phyloP scores from a whole-genome alignment of 2,888 invertebrate species.

The Cataglyphis albicans region DNA sequence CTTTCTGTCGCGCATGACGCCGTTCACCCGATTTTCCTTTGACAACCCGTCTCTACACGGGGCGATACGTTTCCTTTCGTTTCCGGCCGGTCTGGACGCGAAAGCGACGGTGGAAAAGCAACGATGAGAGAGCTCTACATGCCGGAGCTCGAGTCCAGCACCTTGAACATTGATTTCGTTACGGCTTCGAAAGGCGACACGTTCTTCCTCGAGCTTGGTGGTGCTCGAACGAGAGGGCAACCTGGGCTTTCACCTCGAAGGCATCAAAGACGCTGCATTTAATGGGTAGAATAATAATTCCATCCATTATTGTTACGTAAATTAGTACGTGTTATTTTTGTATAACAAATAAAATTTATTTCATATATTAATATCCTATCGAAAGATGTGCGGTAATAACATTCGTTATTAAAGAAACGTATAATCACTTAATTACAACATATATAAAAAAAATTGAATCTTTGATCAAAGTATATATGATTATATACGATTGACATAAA shows the following conservation, averaged over 20 bases:
- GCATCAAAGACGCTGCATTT: conserved; percentile 41
- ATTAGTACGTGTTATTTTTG: neutral
- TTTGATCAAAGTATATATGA: neutral
- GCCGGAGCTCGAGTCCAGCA: conserved; percentile 17
- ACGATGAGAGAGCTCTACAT: conserved; percentile 29
- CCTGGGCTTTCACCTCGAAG: neutral
- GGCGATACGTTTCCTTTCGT: conserved; percentile 54
- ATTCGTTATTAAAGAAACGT: neutral
- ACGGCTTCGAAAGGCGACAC: conserved; percentile 29
- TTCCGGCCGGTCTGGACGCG: conserved; percentile 37
- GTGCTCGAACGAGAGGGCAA: conserved; percentile 5
- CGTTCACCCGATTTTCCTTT: conserved; percentile 65
- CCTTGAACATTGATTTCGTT: conserved; percentile 54
- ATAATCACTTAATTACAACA: neutral
- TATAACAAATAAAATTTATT: conserved; percentile 7
- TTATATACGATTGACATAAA: neutral
- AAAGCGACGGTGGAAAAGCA: conserved; percentile 34
- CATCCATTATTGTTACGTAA: neutral
- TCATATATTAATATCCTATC: neutral
- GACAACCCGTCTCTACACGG: conserved; percentile 62
- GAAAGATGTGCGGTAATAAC: neutral
- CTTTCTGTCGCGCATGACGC: conserved; percentile 53
- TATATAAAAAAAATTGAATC: neutral
- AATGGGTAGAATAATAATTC: conserved; percentile 51
- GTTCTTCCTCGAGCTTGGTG: conserved; percentile 18